Conservation (phyloP, 2,888 invertebrate genomes). For the Rhimphoctona megacephalus region DNA sequence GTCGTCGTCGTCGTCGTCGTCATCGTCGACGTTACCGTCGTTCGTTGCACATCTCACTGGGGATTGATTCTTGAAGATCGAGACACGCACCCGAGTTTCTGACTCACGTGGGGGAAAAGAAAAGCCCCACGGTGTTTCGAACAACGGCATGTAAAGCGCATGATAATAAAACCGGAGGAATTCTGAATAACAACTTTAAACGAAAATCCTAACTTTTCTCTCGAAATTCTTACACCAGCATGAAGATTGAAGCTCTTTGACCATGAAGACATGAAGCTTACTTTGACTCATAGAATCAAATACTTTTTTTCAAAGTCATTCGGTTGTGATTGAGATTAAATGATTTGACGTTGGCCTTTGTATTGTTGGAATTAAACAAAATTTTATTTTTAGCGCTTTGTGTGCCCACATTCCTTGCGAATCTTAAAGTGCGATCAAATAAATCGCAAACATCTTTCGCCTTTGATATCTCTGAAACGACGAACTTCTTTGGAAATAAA, state of each 20-base stretch:
- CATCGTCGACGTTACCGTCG: conserved; percentile 1
- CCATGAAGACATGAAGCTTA: no score
- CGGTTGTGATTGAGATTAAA: no score
- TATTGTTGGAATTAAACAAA: no score
- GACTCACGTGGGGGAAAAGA: not conserved
- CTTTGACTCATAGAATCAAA: no score
- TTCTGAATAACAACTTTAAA: not conserved
- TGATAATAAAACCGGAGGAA: not conserved
- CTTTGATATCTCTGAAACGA: no score
- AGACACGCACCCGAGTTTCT: not conserved
- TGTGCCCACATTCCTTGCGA: no score
- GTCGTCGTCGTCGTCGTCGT: not conserved
- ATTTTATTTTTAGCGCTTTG: no score
- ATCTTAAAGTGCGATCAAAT: no score
- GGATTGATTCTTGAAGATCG: not conserved
- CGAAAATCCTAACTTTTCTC: not conserved
- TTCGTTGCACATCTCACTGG: conserved; percentile 3
- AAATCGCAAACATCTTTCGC: no score
- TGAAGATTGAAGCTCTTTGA: not conserved
- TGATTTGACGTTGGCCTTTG: no score
- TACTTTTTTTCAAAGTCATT: not conserved
- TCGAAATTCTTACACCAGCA: not conserved
- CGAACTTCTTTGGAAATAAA: no score
- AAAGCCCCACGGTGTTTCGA: not conserved
- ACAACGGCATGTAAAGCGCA: not conserved